A percentile compares a stretch with the other conserved stretches of the same genome.
Evolutionary conservation across 2,888 invertebrate genomes (phyloP).

Genomic region (Drosophila putrida): DNA sequence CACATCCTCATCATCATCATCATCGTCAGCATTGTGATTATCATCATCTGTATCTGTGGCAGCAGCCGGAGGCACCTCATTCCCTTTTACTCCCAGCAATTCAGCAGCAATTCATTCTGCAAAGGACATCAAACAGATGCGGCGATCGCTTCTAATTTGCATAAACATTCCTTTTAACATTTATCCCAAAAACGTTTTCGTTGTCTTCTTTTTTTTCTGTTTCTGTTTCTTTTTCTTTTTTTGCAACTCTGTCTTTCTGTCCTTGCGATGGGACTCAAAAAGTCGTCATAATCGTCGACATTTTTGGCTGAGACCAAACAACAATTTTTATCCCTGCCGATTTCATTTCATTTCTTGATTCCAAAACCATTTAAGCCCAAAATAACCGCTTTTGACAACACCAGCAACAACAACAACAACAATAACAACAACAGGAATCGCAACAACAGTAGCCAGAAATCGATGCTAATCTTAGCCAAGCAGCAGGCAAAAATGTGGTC

Average conservation of each 20-base stretch:
- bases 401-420: conserved; percentile 49
- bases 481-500: conserved; percentile 59
- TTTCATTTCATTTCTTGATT: conserved; percentile 71
- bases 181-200: conserved; percentile 80
- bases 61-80: conserved; percentile 32
- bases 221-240: conserved; percentile 20
- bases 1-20: conserved; percentile 14
- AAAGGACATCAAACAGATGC: conserved; percentile 82
- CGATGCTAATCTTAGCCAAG: conserved; percentile 67
- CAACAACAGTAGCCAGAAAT: conserved; percentile 65
- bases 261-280: conserved; percentile 48
- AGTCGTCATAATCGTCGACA: conserved; percentile 75
- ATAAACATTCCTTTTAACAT: conserved; percentile 83
- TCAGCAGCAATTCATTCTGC: conserved; percentile 65
- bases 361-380: conserved; percentile 69
- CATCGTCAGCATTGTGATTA: conserved; percentile 10
- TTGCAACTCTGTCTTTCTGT: conserved; percentile 5
- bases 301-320: conserved; percentile 55
- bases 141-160: conserved; percentile 82
- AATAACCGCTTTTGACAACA: conserved; percentile 72
- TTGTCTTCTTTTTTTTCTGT: conserved; percentile 47
- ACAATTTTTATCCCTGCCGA: conserved; percentile 47
- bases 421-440: conserved; percentile 34
- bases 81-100: conserved; percentile 19
- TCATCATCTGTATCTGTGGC: conserved; percentile 20